Evolutionary conservation across 1,140 invertebrate species (phyloP), one percentile per base, ranked within the genome.

Genomic region (Halictus rubicundus): DNA sequence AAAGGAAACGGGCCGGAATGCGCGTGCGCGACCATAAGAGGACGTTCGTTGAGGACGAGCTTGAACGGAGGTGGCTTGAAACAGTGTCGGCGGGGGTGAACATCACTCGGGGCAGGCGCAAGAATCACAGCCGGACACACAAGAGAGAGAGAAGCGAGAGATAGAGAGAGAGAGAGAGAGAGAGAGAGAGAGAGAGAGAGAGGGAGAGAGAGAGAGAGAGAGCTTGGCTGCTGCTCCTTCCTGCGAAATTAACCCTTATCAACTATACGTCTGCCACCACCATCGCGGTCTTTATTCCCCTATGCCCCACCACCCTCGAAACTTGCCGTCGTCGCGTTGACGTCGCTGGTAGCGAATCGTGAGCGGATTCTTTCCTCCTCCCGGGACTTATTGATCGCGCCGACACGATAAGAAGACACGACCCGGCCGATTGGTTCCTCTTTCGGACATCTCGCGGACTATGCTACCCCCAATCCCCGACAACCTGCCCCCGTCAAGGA

Each of bases 191-290:
- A n/a, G n/a, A n/a, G n/a, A n/a, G n/a, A n/a, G n/a, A n/a, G n/a
- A n/a, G n/a, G n/a, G n/a, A n/a, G n/a, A n/a, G n/a, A n/a, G n/a
- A n/a, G n/a, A n/a, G n/a, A n/a, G n/a, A n/a, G n/a, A n/a, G n/a
- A n/a, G n/a, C n/a, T n/a, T n/a, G n/a, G n/a, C n/a, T 32, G n/a
- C 60, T 65, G 23, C 68, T 70, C 73, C 60, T 88, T 90, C 90
- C 88, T 92, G 91, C 88, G 89, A 93, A 93, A 93, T 93, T 93
- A 93, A 94, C 91, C 91, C 92, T 93, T 93, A 93, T 93, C 92
- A 93, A 92, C 91, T 90, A 87, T 89, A 86, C 86, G 84, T 87
- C 88, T 69, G 78, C 85, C 78, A 69, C 70, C 78, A 78, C 78
- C 79, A 70, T 78, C 79, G 59, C 49, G 76, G 52, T 70, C 74